Conservation (phyloP, 2,888 invertebrate genomes). For the Chloromyia formosa region DNA sequence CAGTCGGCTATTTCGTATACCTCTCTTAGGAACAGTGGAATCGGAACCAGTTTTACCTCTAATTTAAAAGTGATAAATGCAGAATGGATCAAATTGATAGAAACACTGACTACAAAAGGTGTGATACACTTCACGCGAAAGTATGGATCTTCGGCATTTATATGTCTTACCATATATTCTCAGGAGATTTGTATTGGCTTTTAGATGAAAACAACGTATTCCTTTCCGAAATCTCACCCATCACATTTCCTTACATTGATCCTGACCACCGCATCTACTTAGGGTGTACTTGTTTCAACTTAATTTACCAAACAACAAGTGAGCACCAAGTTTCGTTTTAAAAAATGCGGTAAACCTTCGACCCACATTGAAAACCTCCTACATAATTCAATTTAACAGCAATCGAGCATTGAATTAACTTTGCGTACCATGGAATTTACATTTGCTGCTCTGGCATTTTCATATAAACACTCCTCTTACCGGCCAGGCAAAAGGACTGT, state of each 20-base stretch:
- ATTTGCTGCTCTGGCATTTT: neutral
- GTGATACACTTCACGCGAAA: too few relatives aligned
- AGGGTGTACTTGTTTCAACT: conserved; percentile 41
- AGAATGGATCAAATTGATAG: too few relatives aligned
- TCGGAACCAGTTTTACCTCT: too few relatives aligned
- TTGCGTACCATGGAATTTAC: neutral
- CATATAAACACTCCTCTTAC: neutral
- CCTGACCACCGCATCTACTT: too few relatives aligned
- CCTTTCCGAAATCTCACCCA: neutral
- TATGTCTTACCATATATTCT: too few relatives aligned
- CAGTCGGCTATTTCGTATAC: too few relatives aligned
- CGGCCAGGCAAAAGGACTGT: conserved; percentile 40
- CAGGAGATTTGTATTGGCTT: too few relatives aligned
- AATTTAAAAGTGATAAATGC: too few relatives aligned
- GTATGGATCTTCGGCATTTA: too few relatives aligned
- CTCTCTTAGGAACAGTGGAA: too few relatives aligned
- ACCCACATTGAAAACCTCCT: conserved; percentile 44
- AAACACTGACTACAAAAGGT: too few relatives aligned
- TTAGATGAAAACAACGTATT: too few relatives aligned
- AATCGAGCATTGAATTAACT: conserved; percentile 33
- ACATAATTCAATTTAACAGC: conserved; percentile 48
- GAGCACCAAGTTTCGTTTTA: conserved; percentile 39
- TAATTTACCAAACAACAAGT: conserved; percentile 45
- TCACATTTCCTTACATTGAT: neutral
- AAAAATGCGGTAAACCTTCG: conserved; percentile 44